Base-by-base conservation (phyloP, 2,888 invertebrate species). In the Amiota mariae region DNA sequence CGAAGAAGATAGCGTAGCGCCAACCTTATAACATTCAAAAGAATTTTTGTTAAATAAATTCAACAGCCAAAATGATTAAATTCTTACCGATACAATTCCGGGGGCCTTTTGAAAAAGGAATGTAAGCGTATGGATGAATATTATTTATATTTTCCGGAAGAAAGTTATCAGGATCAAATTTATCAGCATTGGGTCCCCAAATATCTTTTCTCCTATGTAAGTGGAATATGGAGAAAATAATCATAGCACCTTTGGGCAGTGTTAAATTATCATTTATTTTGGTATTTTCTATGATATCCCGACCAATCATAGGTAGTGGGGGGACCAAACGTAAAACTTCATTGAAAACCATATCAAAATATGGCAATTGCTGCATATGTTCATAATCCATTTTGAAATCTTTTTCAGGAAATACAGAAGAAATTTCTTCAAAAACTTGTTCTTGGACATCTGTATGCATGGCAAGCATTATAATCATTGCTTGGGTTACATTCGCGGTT, bases 91-190 rank as follows among this genome's bases (percentile, higher is more conserved):
- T 79, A 36, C 85, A 86, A 73, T 81, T 85, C 1, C 87, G 75
- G 0, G 74, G 47, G 13, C 87, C 86, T 20, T 81, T 82, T 4
- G 83, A 81, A 73, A 87, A 87, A 12, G 87, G 86, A 49, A 85
- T 78, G 71, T 75, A 87, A 0, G 82, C 78, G 71, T 80, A 81
- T 0, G 82, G 75, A 76, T 87, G 84, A 61, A 75, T 81, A 3
- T 56, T 64, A 8, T 56, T 59, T 6, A 81, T 46, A 57, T 81
- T 81, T 49, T 77, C 77, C 0, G 82, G 82, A 13, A 84, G 64
- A 72, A 82, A 84, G 51, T 81, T 75, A 20, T 84, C 81, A 1
- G 84, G 84, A 73, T 84, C 71, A 47, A 84, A 84, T 48, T 73
- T 72, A 13, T 73, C 51, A 2, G 84, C 81, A 75, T 82, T 74